Evolutionary conservation across 2,113 vertebrate genomes (phyloP).

Genomic region (Pseudonaja textilis): DNA sequence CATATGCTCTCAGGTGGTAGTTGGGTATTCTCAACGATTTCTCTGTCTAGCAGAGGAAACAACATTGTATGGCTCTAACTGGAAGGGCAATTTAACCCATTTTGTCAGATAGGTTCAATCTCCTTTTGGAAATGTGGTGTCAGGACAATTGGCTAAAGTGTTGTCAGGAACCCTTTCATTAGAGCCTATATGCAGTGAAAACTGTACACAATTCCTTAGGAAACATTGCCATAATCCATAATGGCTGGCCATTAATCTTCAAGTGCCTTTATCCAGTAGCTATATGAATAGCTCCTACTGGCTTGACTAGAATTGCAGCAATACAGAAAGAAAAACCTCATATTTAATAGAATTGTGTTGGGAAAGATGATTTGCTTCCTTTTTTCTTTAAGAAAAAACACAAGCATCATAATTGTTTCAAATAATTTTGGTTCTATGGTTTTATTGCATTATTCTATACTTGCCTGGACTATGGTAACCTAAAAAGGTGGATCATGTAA

Average conservation of each 20-base stretch:
- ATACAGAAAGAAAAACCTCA: constrained; percentile 24
- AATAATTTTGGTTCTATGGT: neutral
- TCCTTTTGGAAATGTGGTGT: constrained; percentile 49
- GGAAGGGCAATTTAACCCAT: constrained; percentile 41
- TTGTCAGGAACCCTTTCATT: constrained; percentile 49
- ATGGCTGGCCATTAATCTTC: constrained; percentile 41
- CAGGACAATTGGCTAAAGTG: constrained; percentile 57
- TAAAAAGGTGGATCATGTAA: neutral
- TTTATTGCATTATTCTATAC: neutral
- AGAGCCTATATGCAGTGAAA: constrained; percentile 57
- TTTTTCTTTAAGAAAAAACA: constrained; percentile 3
- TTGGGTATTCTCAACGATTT: constrained; percentile 29
- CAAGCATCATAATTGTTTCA: neutral
- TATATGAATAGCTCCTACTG: constrained; percentile 17
- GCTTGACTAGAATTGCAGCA: neutral
- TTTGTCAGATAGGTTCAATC: constrained; percentile 47
- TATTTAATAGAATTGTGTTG: constrained; percentile 23
- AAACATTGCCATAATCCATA: constrained; percentile 46
- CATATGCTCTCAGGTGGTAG: constrained; percentile 3
- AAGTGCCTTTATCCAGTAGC: constrained; percentile 24
- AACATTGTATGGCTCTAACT: constrained; percentile 36
- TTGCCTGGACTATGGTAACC: neutral
- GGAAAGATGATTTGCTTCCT: neutral
- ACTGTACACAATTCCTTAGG: constrained; percentile 43
- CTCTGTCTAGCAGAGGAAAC: neutral